These are phyloP conservation scores for Drosophila anomelani DNA, from an alignment of 2,888 invertebrate species.

Conservation along the genomic window DNA sequence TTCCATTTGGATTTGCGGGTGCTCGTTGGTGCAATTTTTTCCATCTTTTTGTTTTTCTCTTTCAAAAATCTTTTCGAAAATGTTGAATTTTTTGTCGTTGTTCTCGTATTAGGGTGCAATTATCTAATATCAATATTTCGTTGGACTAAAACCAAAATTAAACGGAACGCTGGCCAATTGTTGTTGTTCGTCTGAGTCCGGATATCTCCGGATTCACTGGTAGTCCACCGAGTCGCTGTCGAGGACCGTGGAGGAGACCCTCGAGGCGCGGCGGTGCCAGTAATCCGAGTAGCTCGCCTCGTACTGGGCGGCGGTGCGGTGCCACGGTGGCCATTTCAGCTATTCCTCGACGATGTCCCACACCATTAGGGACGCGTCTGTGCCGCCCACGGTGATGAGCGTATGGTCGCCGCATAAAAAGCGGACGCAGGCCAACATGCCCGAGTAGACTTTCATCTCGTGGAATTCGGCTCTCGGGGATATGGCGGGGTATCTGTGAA, in stretches of 20 bases:
- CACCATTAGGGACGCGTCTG: slow-evolving; percentile 95
- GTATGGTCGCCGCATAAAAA: slow-evolving; percentile 95
- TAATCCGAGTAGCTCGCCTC: slow-evolving; percentile 81
- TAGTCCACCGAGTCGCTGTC: slow-evolving; percentile 84
- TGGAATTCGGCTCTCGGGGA: slow-evolving; percentile 94
- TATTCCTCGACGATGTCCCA: slow-evolving; percentile 91
- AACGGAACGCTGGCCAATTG: slow-evolving; percentile 64
- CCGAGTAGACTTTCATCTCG: slow-evolving; percentile 94
- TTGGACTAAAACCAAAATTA: slow-evolving; percentile 44
- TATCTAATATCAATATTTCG: slow-evolving; percentile 65
- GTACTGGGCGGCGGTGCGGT: slow-evolving; percentile 72
- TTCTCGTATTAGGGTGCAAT: slow-evolving; percentile 49
- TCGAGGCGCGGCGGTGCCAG: slow-evolving; percentile 82
- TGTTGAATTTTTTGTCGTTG: slow-evolving; percentile 20
- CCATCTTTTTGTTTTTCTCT: neutral
- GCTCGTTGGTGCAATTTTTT: slow-evolving; percentile 31
- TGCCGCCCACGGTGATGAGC: slow-evolving; percentile 93
- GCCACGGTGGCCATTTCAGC: slow-evolving; percentile 85
- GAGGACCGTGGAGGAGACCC: slow-evolving; percentile 82
- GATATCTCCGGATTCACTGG: slow-evolving; percentile 53
- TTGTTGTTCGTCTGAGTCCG: slow-evolving; percentile 48
- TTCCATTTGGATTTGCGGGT: slow-evolving; percentile 12
- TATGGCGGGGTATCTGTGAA: slow-evolving; percentile 90
- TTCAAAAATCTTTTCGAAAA: slow-evolving; percentile 45
- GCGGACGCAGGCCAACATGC: slow-evolving; percentile 91